These are phyloP conservation scores for Gryllus longicercus DNA, from an alignment of 2,888 invertebrate genomes.

Conservation along the genomic window DNA sequence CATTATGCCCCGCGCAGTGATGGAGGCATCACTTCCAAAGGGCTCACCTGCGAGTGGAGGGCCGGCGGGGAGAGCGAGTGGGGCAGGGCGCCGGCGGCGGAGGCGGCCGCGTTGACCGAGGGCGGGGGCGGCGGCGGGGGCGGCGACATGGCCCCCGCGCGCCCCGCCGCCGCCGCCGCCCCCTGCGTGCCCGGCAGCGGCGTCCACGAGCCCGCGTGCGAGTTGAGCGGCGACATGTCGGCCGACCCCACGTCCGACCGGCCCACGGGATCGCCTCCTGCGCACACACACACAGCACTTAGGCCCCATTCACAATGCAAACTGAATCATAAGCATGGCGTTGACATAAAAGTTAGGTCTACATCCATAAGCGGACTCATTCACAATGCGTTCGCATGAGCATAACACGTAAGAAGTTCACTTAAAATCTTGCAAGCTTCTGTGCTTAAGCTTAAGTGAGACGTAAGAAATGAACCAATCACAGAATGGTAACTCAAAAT, in stretches of 20 bases:
- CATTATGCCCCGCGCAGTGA: no score
- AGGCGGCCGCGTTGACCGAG: not conserved
- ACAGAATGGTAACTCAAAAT: no score
- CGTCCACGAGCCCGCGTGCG: not conserved
- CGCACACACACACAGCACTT: not conserved
- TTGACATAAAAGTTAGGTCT: no score
- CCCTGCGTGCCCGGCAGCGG: not conserved
- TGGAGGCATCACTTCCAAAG: no score
- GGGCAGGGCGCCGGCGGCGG: not conserved
- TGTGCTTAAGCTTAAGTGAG: no score
- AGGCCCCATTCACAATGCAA: no score
- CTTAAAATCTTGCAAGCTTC: no score
- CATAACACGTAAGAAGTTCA: no score
- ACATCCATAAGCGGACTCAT: no score
- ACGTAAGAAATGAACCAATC: no score
- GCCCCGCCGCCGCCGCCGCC: not conserved
- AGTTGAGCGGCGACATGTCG: not conserved
- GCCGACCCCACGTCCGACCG: not conserved
- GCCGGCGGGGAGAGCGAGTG: constrained; percentile 1
- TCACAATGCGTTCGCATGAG: no score
- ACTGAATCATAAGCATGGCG: no score
- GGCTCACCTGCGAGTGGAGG: not conserved
- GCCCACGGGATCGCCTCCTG: not conserved
- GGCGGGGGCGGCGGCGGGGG: constrained; percentile 11
- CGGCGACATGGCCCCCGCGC: not conserved